These are phyloP conservation scores for Agrochola litura DNA, from an alignment of 2,888 invertebrate genomes.

Conservation along the genomic window DNA sequence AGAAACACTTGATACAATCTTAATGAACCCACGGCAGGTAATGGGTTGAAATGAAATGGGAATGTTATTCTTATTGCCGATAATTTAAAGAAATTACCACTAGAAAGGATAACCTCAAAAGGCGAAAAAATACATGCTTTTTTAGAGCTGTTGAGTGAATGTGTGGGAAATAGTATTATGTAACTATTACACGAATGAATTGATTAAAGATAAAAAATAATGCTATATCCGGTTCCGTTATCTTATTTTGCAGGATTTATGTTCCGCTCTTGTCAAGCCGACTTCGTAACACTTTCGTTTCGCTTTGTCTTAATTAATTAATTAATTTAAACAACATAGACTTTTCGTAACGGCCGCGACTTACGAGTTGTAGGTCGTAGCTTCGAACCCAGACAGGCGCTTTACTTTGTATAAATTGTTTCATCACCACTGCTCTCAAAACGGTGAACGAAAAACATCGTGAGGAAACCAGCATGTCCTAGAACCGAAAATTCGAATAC, in stretches of 20 bases:
- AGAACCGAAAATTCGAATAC: too few relatives aligned
- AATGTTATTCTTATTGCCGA: conserved; percentile 20
- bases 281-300: conserved; percentile 1
- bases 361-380: too few relatives aligned
- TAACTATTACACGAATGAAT: conserved; percentile 5
- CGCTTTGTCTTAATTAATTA: too few relatives aligned
- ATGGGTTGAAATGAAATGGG: conserved; percentile 31
- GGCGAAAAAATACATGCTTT: neutral
- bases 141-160: conserved; percentile 9
- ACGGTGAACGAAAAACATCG: too few relatives aligned
- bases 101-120: conserved; percentile 21
- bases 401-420: too few relatives aligned
- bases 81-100: conserved; percentile 34
- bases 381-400: too few relatives aligned
- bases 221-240: conserved; percentile 48
- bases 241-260: conserved; percentile 5
- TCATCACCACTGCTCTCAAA: too few relatives aligned
- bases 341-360: too few relatives aligned
- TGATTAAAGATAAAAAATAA: conserved; percentile 25
- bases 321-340: neutral
- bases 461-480: too few relatives aligned
- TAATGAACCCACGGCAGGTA: conserved; percentile 50
- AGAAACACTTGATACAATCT: conserved; percentile 58
- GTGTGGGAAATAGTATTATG: conserved; percentile 29
- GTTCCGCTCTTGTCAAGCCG: neutral